Conservation (phyloP, 1,140 invertebrate species). For the Nephila pilipes region DNA sequence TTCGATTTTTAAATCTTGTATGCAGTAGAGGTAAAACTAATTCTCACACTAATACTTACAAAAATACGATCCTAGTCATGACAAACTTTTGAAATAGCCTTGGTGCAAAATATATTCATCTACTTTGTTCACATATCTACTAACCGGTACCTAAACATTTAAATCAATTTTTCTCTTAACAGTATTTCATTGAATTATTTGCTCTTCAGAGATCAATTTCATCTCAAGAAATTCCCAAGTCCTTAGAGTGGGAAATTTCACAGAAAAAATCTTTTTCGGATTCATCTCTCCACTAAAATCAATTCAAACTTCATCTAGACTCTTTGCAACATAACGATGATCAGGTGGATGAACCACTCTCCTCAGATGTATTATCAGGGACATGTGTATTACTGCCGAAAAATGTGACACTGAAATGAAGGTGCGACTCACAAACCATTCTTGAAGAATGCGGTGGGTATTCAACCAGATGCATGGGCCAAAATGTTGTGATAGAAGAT, state of each 20-base stretch:
- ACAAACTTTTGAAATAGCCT: not conserved
- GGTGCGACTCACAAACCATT: not conserved
- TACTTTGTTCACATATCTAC: conserved; percentile 47
- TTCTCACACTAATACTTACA: not conserved
- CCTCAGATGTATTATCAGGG: too few relatives aligned
- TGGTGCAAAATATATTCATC: conserved; percentile 56
- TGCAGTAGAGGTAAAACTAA: not conserved
- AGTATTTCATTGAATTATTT: not conserved
- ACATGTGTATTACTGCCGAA: not conserved
- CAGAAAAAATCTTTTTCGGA: not conserved
- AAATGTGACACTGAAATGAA: not conserved
- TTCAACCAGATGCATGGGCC: not conserved
- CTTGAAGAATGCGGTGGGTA: not conserved
- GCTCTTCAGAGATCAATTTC: not conserved
- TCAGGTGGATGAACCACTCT: not conserved
- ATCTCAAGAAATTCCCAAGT: not conserved
- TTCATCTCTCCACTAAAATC: not conserved
- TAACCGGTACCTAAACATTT: conserved; percentile 76
- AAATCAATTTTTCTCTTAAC: conserved; percentile 80
- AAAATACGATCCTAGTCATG: conserved; percentile 4
- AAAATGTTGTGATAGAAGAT: not conserved
- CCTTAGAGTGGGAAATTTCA: not conserved
- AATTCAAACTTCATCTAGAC: not conserved
- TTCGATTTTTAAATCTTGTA: not conserved
- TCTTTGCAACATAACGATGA: not conserved